Conservation (phyloP, 1,140 invertebrate genomes). For the Ctenoplectra terminalis region DNA sequence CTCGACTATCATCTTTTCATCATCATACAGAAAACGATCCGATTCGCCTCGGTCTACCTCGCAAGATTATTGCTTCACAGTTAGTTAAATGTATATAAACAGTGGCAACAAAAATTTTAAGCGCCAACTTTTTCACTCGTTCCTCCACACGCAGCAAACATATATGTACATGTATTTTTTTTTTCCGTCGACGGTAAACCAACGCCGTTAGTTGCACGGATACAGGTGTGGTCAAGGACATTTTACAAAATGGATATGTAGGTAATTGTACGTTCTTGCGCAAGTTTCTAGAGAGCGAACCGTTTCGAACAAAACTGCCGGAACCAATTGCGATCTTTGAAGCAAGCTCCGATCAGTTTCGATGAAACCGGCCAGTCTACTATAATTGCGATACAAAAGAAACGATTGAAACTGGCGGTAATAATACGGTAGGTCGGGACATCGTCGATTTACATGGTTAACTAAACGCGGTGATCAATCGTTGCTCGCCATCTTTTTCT, state of each 20-base stretch:
- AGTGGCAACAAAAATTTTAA: too few relatives aligned
- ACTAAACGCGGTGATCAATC: slow-evolving; percentile 7
- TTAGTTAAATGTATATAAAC: too few relatives aligned
- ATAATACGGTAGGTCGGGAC: slow-evolving; percentile 8
- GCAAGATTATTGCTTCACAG: too few relatives aligned
- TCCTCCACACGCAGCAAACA: too few relatives aligned
- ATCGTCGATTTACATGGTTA: slow-evolving; percentile 4
- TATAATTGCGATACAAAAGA: slow-evolving; percentile 6
- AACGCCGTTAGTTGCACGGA: not conserved
- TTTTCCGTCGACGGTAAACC: not conserved
- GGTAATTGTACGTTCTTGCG: slow-evolving; percentile 10
- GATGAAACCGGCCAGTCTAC: not conserved
- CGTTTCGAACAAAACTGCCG: not conserved
- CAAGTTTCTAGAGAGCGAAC: not conserved
- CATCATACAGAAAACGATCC: too few relatives aligned
- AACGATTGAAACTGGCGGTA: slow-evolving; percentile 7
- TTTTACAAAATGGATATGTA: not conserved
- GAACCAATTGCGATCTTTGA: slow-evolving; percentile 17
- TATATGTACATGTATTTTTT: too few relatives aligned
- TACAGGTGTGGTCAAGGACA: not conserved
- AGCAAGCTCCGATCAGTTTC: too few relatives aligned
- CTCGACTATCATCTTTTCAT: too few relatives aligned
- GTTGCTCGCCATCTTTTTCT: too few relatives aligned
- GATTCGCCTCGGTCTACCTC: too few relatives aligned
- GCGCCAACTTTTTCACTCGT: too few relatives aligned